Percentiles rank a stretch among this genome's conserved stretches.
Evolutionary conservation across 2,113 vertebrate genomes (phyloP).

Genomic region (Craseonycteris thonglongyai): DNA sequence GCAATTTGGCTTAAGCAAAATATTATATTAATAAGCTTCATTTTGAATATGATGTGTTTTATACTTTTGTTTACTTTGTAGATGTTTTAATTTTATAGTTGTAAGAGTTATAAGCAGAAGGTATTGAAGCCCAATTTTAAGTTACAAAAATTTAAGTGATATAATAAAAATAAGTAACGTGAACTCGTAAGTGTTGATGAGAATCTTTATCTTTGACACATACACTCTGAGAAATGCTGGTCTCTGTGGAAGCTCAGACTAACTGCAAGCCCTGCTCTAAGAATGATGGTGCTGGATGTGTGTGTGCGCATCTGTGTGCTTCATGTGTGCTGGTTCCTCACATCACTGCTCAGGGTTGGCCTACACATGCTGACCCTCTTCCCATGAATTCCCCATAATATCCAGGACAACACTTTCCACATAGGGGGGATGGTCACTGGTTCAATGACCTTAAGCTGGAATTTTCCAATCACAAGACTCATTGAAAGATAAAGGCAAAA

Average conservation of each 20-base stretch:
- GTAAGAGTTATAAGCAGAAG: background rate
- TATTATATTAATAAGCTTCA: background rate
- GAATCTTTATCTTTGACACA: background rate
- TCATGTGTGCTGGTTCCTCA: background rate
- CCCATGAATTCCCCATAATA: background rate
- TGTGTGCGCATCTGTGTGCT: too few species aligned
- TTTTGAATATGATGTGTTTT: constrained; percentile 14
- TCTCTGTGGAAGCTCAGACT: background rate
- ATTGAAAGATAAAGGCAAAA: background rate
- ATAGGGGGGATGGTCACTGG: background rate
- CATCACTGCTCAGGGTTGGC: background rate
- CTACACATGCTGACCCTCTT: background rate
- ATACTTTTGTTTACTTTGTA: background rate
- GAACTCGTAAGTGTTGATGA: background rate
- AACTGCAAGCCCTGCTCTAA: background rate
- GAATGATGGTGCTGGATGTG: background rate
- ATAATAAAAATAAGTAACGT: background rate
- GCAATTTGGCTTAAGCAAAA: background rate
- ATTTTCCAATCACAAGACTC: constrained; percentile 55
- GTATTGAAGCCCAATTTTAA: background rate
- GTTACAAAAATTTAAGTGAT: background rate
- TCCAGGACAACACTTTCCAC: background rate
- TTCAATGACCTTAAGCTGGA: constrained; percentile 23
- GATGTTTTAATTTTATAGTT: background rate
- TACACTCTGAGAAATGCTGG: background rate